phyloP scores from a whole-genome alignment of 2,888 invertebrate genomes.

The Oasisia sp. region DNA sequence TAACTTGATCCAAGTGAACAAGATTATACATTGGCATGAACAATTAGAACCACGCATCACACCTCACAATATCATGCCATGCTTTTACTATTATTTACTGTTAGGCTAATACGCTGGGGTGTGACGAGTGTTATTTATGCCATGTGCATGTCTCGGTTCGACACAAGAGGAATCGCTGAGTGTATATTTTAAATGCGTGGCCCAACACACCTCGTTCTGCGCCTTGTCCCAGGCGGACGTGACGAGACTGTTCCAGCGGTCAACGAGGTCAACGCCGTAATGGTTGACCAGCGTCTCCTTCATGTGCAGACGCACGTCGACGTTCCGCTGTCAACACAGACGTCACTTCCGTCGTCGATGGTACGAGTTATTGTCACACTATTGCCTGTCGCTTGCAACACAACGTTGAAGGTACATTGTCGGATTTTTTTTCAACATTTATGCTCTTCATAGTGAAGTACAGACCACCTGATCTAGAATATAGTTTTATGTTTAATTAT shows the following conservation, averaged over 20 bases:
- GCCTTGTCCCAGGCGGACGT: conserved; percentile 83
- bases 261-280: conserved; percentile 69
- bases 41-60: too few species aligned
- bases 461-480: too few species aligned
- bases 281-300: conserved; percentile 70
- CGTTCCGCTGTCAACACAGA: neutral
- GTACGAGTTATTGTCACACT: neutral
- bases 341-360: neutral
- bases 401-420: neutral
- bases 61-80: too few species aligned
- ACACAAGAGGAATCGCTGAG: too few species aligned
- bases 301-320: neutral
- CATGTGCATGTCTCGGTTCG: too few species aligned
- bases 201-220: conserved; percentile 85
- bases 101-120: neutral
- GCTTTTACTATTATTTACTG: too few species aligned
- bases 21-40: too few species aligned
- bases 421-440: too few species aligned
- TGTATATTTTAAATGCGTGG: too few species aligned
- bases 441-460: too few species aligned
- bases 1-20: too few species aligned
- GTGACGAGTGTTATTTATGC: neutral
- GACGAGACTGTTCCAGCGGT: conserved; percentile 59
- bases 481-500: too few species aligned
- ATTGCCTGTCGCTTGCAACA: neutral